A percentile compares a stretch with the other conserved stretches of the same genome.
Evolutionary conservation across 2,113 vertebrate species (phyloP).

Genomic region (Nothoprocta pentlandii): DNA sequence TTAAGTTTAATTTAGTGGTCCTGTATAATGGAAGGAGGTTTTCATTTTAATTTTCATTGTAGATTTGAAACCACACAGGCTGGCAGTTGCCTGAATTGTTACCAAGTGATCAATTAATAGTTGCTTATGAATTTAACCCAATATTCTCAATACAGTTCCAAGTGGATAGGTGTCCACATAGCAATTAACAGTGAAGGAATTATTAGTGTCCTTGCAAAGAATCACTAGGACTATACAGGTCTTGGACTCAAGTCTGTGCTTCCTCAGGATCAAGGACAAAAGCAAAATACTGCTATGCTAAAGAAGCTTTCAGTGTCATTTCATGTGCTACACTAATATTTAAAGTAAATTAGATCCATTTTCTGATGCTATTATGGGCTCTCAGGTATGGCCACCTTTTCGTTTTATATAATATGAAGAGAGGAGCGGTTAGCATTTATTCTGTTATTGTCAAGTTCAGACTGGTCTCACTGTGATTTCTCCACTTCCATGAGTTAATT

Average conservation of each 20-base stretch:
- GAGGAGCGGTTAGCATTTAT: slow-evolving; percentile 12
- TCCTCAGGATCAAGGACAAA: not conserved
- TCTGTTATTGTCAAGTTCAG: not conserved
- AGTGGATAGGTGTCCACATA: not conserved
- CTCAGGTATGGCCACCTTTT: not conserved
- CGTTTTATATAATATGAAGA: slow-evolving; percentile 5
- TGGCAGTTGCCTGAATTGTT: slow-evolving; percentile 21
- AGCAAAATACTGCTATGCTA: not conserved
- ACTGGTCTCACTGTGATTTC: not conserved
- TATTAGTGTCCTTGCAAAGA: not conserved
- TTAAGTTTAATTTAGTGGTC: not conserved
- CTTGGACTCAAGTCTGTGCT: not conserved
- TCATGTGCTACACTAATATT: not conserved
- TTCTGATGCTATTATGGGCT: not conserved
- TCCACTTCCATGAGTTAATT: not conserved
- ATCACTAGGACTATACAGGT: not conserved
- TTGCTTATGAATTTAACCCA: not conserved
- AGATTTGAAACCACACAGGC: not conserved
- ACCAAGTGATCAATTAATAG: not conserved
- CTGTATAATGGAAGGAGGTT: slow-evolving; percentile 43
- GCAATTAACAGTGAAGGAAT: slow-evolving; percentile 14
- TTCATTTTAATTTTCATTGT: slow-evolving; percentile 13
- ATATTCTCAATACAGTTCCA: slow-evolving; percentile 11
- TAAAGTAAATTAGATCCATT: slow-evolving; percentile 14
- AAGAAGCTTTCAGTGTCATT: not conserved